Evolutionary conservation across 1,140 invertebrate genomes (phyloP), one percentile per base, ranked within the genome.

Genomic region (Diabrotica virgifera): DNA sequence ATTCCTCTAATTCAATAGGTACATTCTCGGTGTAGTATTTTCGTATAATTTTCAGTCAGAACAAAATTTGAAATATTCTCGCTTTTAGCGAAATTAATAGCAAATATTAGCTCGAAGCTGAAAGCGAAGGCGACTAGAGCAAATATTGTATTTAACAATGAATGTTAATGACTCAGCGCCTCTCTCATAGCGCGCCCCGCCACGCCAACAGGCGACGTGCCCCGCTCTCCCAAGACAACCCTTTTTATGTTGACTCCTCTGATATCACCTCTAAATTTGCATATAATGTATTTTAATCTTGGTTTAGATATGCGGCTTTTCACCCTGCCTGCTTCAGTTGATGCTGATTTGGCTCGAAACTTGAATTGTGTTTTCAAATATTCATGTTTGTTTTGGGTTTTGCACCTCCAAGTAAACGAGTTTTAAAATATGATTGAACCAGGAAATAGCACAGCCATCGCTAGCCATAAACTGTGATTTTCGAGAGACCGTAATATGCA

Each of bases 61-160:
- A 67, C 56, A 52, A 64, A 67, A 67, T 67, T 64, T 61, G 62
- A 60, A 65, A 68, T 65, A 65, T 65, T 63, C 54, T 55, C 46
- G 59, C 59, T 68, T 64, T 72, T 70, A 68, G 68, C 68, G 58
- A 70, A 72, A 72, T 72, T 70, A 72, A 70, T 65, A 66, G 68
- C 66, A 72, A 72, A 72, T 69, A 72, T 72, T 72, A 66, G 68
- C 68, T 62, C 53, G 58, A 66, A 70, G 67, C 52, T 63, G 66
- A 69, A 72, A 72, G 66, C 63, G 70, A 66, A 72, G 65, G 66
- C 63, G 70, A 62, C 56, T 70, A 65, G 58, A 66, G 63, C 68
- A 72, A 72, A 72, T 72, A 72, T 72, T 70, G 66, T 63, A 72
- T 70, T 70, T 70, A 72, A 72, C 70, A 72, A 72, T 72, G 70